Percentiles rank a stretch among this genome's conserved stretches.
These are phyloP conservation scores for Carterocephalus palaemon DNA, from an alignment of 2,888 invertebrate genomes.

Conservation along the genomic window DNA sequence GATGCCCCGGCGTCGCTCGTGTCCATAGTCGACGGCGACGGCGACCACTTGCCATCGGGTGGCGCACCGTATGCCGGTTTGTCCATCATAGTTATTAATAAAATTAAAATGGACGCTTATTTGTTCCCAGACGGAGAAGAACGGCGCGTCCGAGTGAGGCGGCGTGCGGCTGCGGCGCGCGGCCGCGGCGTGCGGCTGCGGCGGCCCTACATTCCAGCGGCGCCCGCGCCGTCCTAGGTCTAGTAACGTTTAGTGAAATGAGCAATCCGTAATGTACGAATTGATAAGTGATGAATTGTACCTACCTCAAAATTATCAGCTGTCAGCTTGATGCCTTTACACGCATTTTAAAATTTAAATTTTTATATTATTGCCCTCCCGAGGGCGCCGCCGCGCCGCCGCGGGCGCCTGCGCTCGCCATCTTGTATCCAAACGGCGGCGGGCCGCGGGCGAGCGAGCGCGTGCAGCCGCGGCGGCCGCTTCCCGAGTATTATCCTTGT, in stretches of 20 bases:
- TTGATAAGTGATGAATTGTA: constrained; percentile 27
- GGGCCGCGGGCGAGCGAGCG: not conserved
- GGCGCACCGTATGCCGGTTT: too few species aligned
- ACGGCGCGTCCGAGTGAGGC: constrained; percentile 23
- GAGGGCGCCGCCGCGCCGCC: not conserved
- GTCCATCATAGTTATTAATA: too few species aligned
- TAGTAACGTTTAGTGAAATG: constrained; percentile 27
- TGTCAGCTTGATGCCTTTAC: constrained; percentile 16
- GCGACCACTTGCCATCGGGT: too few species aligned
- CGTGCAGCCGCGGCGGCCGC: constrained; percentile 84
- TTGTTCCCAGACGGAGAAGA: constrained; percentile 14
- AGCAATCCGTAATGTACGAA: constrained; percentile 24
- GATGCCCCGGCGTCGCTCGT: too few species aligned
- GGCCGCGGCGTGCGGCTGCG: constrained; percentile 6
- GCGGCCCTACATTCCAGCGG: constrained; percentile 5
- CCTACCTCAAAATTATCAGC: constrained; percentile 36
- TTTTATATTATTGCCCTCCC: constrained; percentile 12
- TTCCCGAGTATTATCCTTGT: constrained; percentile 21
- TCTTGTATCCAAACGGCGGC: not conserved
- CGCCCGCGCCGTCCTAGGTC: constrained; percentile 19
- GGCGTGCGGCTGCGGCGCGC: not conserved
- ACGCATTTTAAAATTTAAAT: constrained; percentile 24
- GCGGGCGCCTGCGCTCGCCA: constrained; percentile 9
- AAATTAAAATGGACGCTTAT: too few species aligned
- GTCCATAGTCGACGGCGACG: too few species aligned